Conservation (phyloP, 2,113 vertebrate genomes). For the Gymnarchus niloticus region DNA sequence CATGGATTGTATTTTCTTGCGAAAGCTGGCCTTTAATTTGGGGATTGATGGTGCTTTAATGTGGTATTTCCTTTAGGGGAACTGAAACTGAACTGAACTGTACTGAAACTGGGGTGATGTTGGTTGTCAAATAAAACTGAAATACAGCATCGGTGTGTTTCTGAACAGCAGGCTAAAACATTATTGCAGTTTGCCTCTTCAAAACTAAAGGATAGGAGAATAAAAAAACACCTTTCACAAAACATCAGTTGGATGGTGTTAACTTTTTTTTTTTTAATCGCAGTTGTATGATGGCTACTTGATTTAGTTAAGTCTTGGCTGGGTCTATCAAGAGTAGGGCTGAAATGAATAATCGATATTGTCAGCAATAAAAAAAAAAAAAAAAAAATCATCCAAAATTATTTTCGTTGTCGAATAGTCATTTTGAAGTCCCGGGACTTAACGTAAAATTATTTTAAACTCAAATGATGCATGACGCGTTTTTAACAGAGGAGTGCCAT, state of each 20-base stretch:
- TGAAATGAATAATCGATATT: too few species aligned
- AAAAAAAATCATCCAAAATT: too few species aligned
- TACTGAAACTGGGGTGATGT: slow-evolving; percentile 13
- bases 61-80: slow-evolving; percentile 8
- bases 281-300: slow-evolving; percentile 48
- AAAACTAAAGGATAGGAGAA: background rate
- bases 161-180: background rate
- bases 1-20: slow-evolving; percentile 12
- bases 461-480: too few species aligned
- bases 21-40: slow-evolving; percentile 19
- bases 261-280: background rate
- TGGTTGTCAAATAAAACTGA: slow-evolving; percentile 25
- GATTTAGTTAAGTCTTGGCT: slow-evolving; percentile 66
- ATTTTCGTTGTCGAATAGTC: too few species aligned
- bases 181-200: slow-evolving; percentile 3
- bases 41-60: slow-evolving; percentile 25
- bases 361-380: too few species aligned
- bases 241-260: slow-evolving; percentile 1
- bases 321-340: slow-evolving; percentile 61
- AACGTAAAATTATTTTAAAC: too few species aligned
- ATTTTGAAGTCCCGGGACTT: too few species aligned
- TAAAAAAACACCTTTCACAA: slow-evolving; percentile 7
- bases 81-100: too few species aligned
- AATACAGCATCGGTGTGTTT: slow-evolving; percentile 12
- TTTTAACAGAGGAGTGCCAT: too few species aligned